These are phyloP conservation scores for Caenorhabditis brenneri DNA, from an alignment of 1,140 invertebrate genomes.

Conservation along the genomic window DNA sequence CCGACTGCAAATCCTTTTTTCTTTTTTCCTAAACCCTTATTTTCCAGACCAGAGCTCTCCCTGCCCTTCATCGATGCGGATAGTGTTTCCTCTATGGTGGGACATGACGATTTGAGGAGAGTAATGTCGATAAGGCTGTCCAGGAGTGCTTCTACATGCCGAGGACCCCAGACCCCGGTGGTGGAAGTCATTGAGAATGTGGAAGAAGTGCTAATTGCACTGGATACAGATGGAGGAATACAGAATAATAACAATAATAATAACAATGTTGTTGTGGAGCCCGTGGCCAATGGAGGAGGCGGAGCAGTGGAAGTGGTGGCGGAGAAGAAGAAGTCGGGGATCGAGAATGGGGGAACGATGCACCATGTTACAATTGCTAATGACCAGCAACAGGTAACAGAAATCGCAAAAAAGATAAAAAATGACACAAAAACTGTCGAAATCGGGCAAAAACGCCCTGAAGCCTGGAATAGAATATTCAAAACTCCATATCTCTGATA, in stretches of 20 bases:
- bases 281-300: too few species aligned
- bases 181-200: conserved; percentile 1
- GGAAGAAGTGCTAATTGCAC: not conserved
- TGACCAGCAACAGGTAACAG: conserved; percentile 11
- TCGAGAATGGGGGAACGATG: conserved; percentile 12
- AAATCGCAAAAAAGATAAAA: not conserved
- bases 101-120: conserved; percentile 48
- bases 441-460: too few species aligned
- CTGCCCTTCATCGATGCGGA: conserved; percentile 53
- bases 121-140: not conserved
- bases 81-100: conserved; percentile 50
- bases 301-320: not conserved
- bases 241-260: not conserved
- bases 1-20: too few species aligned
- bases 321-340: not conserved
- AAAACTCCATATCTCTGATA: too few species aligned
- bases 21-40: not conserved
- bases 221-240: too few species aligned
- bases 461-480: too few species aligned
- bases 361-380: not conserved
- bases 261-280: too few species aligned
- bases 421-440: not conserved
- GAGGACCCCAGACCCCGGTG: not conserved
- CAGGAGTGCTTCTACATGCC: not conserved
- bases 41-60: conserved; percentile 42